Conservation (phyloP, 2,113 vertebrate species). For the Pao palembangensis region DNA sequence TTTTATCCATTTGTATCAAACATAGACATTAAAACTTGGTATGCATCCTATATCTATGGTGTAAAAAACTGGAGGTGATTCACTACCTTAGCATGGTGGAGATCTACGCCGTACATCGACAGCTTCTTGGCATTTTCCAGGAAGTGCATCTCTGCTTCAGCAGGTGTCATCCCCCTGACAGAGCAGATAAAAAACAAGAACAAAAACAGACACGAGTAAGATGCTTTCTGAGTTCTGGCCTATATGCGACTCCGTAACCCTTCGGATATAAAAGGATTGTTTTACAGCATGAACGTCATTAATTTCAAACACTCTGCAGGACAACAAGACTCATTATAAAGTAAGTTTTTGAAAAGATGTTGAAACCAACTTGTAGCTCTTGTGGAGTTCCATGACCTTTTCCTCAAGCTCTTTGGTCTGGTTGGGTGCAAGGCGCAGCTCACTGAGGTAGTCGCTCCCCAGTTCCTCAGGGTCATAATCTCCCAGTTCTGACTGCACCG, state of each 20-base stretch:
- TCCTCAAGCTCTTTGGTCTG: constrained; percentile 96
- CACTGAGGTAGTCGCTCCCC: constrained; percentile 85
- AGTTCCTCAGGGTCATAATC: constrained; percentile 91
- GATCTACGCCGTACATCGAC: constrained; percentile 96
- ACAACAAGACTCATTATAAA: too few relatives aligned
- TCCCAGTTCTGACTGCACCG: constrained; percentile 90
- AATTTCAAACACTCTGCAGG: too few relatives aligned
- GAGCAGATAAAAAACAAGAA: not conserved
- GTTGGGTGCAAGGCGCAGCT: constrained; percentile 91
- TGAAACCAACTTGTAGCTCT: constrained; percentile 85
- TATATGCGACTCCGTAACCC: not conserved
- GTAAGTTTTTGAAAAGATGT: not conserved
- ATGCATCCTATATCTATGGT: too few relatives aligned
- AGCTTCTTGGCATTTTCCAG: constrained; percentile 98
- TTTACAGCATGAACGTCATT: too few relatives aligned
- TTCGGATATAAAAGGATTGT: not conserved
- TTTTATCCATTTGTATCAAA: not conserved
- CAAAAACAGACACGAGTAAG: not conserved
- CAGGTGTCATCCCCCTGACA: constrained; percentile 93
- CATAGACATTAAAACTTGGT: not conserved
- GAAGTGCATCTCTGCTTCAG: constrained; percentile 94
- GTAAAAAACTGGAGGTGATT: not conserved
- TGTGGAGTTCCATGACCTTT: constrained; percentile 94
- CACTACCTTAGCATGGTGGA: constrained; percentile 94
- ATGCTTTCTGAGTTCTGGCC: constrained; percentile 3